Evolutionary conservation across 2,797 vertebrate species (phyloP).

Genomic region (Rhadinocentrus ornatus): DNA sequence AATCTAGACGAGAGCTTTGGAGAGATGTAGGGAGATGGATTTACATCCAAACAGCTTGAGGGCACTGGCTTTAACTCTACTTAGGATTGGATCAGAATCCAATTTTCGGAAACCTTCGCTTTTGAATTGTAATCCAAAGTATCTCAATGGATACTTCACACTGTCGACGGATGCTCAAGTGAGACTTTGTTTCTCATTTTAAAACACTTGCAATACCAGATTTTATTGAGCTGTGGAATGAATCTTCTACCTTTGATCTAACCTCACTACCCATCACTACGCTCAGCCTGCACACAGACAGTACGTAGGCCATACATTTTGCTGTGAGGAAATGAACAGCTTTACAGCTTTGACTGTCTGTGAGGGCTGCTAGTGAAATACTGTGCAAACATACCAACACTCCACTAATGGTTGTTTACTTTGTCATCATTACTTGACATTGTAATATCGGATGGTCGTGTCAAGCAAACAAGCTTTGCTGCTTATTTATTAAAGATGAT

Average conservation of each 20-base stretch:
- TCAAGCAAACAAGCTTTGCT: constrained; percentile 58
- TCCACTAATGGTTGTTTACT: constrained; percentile 48
- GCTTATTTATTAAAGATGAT: constrained; percentile 64
- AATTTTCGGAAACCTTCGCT: constrained; percentile 71
- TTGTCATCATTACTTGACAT: constrained; percentile 54
- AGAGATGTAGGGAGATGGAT: constrained; percentile 76
- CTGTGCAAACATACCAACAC: constrained; percentile 36
- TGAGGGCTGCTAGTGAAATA: constrained; percentile 34
- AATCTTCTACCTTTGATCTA: constrained; percentile 54
- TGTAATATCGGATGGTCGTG: constrained; percentile 52
- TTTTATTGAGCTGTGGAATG: constrained; percentile 47
- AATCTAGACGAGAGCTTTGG: constrained; percentile 77
- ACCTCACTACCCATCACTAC: constrained; percentile 1
- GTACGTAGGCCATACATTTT: constrained; percentile 5
- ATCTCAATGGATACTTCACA: constrained; percentile 63
- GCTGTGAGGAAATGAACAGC: constrained; percentile 22
- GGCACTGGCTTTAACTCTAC: constrained; percentile 75
- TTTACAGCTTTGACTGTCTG: constrained; percentile 21
- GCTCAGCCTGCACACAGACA: constrained; percentile 17
- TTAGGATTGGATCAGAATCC: constrained; percentile 73
- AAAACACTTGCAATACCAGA: constrained; percentile 46
- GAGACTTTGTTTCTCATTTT: constrained; percentile 54
- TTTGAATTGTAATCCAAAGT: constrained; percentile 66
- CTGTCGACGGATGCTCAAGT: constrained; percentile 52
- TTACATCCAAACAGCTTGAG: constrained; percentile 79